These are phyloP conservation scores for Trichonephila inaurata DNA, from an alignment of 1,140 invertebrate genomes.

Conservation along the genomic window DNA sequence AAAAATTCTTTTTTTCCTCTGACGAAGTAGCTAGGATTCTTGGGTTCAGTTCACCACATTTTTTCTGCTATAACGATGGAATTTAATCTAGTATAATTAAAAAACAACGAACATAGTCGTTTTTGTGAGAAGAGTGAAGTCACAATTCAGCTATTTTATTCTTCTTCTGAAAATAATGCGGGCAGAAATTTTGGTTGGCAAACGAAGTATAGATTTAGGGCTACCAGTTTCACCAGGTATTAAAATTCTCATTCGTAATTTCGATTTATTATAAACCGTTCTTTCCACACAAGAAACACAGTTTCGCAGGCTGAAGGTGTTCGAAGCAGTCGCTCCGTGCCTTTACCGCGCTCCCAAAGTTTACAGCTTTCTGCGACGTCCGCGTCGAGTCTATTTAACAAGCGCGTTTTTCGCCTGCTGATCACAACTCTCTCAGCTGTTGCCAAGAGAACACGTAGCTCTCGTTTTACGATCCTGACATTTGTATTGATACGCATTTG, in stretches of 20 bases:
- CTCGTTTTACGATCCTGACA: neutral
- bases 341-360: constrained; percentile 75
- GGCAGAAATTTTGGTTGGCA: neutral
- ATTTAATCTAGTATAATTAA: constrained; percentile 60
- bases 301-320: constrained; percentile 26
- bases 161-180: neutral
- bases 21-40: constrained; percentile 46
- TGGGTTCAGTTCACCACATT: neutral
- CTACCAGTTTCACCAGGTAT: constrained; percentile 9
- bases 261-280: constrained; percentile 53
- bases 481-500: neutral
- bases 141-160: constrained; percentile 57
- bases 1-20: constrained; percentile 51
- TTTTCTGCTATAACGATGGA: constrained; percentile 41
- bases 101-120: constrained; percentile 59
- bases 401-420: neutral
- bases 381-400: constrained; percentile 59
- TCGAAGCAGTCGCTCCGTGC: constrained; percentile 49
- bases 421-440: neutral
- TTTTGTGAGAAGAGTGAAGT: constrained; percentile 51
- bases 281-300: constrained; percentile 71
- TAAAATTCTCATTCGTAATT: neutral
- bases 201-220: constrained; percentile 45
- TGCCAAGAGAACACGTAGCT: no score
- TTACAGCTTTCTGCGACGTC: constrained; percentile 76